Base-by-base conservation (phyloP, 2,797 vertebrate genomes). In the Leuciscus waleckii region DNA sequence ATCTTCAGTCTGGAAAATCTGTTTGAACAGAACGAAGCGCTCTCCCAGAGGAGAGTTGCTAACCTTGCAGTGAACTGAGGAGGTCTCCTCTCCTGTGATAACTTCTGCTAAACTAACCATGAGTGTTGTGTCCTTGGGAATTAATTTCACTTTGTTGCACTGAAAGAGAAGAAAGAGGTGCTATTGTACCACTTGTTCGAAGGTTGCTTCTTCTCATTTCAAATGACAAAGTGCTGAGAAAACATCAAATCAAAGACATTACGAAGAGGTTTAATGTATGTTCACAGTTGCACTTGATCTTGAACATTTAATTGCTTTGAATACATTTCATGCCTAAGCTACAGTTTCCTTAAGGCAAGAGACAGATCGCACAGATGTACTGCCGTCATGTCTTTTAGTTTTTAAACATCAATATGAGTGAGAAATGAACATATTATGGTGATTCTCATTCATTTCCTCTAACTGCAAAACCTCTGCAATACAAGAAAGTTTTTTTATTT, bases 41-140 rank as follows among this genome's bases (percentile, higher is more conserved):
- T 68, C 58, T 87, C 79, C 83, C 87, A 43, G 26, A 75, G 58
- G 87, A 85, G 69, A 68, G 77, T 41, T 74, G 56, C 85, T 87
- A 84, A 87, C 87, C 86, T 78, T 82, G 71, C 79, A 85, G 82
- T 89, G 90, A 90, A 90, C 83, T 85, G 70, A 81, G 85, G 37
- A 87, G 85, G 86, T 74, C 65, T 51, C 26, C 70, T 54, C 83
- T 89, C 82, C 86, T 89, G 26, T 85, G 43, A 86, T 63, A 74
- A 82, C 81, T 49, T 84, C 84, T 88, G 79, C 74, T 86, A 89
- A 87, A 90, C 85, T 86, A 81, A 84, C 77, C 58, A 56, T 73
- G 75, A 61, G 87, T 83, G 81, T 82, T 56, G 85, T 61, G 77
- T 86, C 83, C 85, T 87, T 86, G 87, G 81, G 78, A 84, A 89